Evolutionary conservation across 2,113 vertebrate genomes (phyloP).

Genomic region (Antechinus flavipes): DNA sequence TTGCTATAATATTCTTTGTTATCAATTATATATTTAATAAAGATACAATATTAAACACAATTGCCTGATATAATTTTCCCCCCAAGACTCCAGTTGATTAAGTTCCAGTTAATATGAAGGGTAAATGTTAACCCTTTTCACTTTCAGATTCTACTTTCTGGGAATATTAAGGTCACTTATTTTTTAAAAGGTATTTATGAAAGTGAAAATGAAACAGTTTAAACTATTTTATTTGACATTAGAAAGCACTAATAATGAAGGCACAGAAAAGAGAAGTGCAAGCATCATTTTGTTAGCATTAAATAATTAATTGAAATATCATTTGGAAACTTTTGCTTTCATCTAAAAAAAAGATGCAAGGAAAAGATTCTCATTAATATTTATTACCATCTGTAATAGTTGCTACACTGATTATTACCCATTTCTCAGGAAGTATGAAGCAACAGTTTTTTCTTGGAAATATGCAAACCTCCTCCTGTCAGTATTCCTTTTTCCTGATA

Average conservation of each 20-base stretch:
- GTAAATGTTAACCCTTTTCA: neutral
- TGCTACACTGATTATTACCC: neutral
- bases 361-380: constrained; percentile 35
- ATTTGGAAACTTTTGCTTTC: neutral
- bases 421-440: neutral
- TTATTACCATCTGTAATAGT: constrained; percentile 14
- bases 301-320: constrained; percentile 37
- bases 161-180: constrained; percentile 21
- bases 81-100: neutral
- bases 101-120: neutral
- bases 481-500: neutral
- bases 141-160: constrained; percentile 15
- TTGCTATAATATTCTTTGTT: neutral
- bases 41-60: neutral
- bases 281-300: constrained; percentile 19
- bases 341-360: constrained; percentile 57
- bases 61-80: neutral
- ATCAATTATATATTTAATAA: neutral
- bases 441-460: neutral
- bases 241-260: neutral
- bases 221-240: neutral
- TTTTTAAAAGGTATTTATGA: neutral
- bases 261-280: constrained; percentile 15
- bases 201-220: neutral
- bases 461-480: neutral